These are phyloP conservation scores for Manduca sexta DNA, from an alignment of 1,140 invertebrate species.

Conservation along the genomic window DNA sequence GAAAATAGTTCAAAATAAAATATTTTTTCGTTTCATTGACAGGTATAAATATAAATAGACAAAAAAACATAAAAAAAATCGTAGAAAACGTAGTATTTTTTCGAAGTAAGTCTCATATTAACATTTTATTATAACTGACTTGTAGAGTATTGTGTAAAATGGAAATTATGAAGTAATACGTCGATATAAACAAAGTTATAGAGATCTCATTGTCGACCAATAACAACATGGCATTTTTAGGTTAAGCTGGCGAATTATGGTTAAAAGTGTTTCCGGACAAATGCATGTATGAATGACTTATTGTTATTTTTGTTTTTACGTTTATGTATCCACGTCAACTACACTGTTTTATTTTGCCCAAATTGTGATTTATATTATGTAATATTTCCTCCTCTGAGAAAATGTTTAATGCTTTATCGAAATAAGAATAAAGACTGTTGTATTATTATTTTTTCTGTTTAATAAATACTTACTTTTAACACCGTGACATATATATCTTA, in stretches of 20 bases:
- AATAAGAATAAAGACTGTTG: constrained; percentile 73
- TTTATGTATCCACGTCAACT: neutral
- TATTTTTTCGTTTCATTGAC: constrained; percentile 32
- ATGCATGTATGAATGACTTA: constrained; percentile 11
- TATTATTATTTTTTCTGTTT: constrained; percentile 59
- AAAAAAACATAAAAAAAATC: constrained; percentile 39
- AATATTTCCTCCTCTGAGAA: constrained; percentile 34
- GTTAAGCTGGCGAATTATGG: constrained; percentile 59
- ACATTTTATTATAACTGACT: constrained; percentile 54
- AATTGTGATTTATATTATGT: constrained; percentile 55
- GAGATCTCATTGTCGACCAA: constrained; percentile 72
- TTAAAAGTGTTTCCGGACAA: constrained; percentile 16
- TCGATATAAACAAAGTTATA: constrained; percentile 55
- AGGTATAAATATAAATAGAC: constrained; percentile 23
- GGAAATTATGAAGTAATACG: constrained; percentile 55
- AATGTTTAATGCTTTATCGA: constrained; percentile 62
- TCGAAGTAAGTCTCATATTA: constrained; percentile 54
- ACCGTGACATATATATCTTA: constrained; percentile 18
- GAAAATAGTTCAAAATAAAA: constrained; percentile 29
- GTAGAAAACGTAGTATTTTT: constrained; percentile 51
- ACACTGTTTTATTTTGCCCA: constrained; percentile 42
- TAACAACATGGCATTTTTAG: constrained; percentile 72
- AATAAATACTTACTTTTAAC: constrained; percentile 45
- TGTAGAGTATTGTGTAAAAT: constrained; percentile 58
- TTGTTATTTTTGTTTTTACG: constrained; percentile 2